Base-by-base conservation (phyloP, 2,888 invertebrate species). In the Eustalomyia histrio region DNA sequence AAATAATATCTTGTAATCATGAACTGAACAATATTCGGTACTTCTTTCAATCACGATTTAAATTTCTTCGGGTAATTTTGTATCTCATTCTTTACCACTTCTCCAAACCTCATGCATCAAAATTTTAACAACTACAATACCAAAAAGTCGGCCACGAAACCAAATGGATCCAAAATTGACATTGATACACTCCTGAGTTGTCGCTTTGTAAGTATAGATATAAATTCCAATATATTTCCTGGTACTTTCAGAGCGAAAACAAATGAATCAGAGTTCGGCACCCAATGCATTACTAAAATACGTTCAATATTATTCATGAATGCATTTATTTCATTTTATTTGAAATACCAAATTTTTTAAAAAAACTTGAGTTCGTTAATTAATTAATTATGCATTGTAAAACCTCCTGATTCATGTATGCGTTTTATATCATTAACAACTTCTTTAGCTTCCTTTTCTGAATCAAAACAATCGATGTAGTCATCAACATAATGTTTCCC, bases 1-100 rank as follows among this genome's bases (percentile, higher is more conserved):
- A 76, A 55, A 83, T 82, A 82, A 21, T 69, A 82, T 7, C 83
- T 72, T 50, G 80, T 65, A 18, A 83, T 67, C n/a, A 24, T 53
- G 10, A 82, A 43, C 1, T 76, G 16, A 12, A 72, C 50, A 16
- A 82, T 57, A 24, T 65, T 63, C 14, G 33, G 29, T 10, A 83
- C 47, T 14, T 53, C 61, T 8, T 43, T 29, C 6, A 83, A 10
- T 64, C 76, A 79, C 10, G 18, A 50, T 16, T 53, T n/a, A 74
- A 80, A 83, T 21, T 47, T 76, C 5, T 0, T 79, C 76, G 1
- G 82, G 63, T 12, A 83, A 63, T 5, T 52, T 10, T 8, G 83
- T 69, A n/a, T 83, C 80, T 73, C 80, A 83, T 6, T 61, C 71
- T 7, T 82, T 52, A 2, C 60, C 43, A 10, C 43, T 10, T 16